Evolutionary conservation across 2,888 invertebrate genomes (phyloP), one percentile per base, ranked within the genome.

Genomic region (Drosophila neotestacea): DNA sequence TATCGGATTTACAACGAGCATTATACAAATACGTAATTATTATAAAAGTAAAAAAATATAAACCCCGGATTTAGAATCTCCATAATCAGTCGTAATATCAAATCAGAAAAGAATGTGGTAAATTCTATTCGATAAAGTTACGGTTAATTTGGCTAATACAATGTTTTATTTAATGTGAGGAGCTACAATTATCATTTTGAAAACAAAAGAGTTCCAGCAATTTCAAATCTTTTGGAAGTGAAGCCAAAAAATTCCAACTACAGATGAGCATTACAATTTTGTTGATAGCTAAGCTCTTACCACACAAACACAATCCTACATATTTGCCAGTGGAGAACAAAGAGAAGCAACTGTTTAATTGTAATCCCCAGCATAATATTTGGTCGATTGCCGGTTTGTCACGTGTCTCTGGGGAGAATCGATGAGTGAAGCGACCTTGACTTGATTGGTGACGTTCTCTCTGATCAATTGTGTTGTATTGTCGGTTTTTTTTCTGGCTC

Each of bases 391-490:
- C 39, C 44, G 68, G 27, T 34, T 48, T 11, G 61, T 44, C 77
- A 77, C 65, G 70, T 77, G 77, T 36, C 28, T 34, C 10, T 7
- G 3, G 28, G n/a, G 28, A 30, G 56, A 67, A 76, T 76, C 69
- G 64, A 72, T 69, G 61, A 32, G 47, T 11, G 27, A 22, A 44
- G 39, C 36, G 47, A 59, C 64, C 69, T 77, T 76, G 76, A 62
- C 39, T 60, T 46, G 48, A 62, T 62, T 77, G 51, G 6, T 54
- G 51, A 22, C 34, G 6, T 42, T 62, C 27, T 47, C 28, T 7
- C 50, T 10, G 59, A 46, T 58, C 47, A 48, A 50, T 56, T 56
- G 22, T 66, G 22, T 66, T 59, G 41, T 51, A 64, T 36, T 60
- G 51, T 22, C 7, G 7, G 39, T 16, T 28, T 54, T 46, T 54